These are phyloP conservation scores for Carduelis carduelis DNA, from an alignment of 2,797 vertebrate species.

Conservation along the genomic window DNA sequence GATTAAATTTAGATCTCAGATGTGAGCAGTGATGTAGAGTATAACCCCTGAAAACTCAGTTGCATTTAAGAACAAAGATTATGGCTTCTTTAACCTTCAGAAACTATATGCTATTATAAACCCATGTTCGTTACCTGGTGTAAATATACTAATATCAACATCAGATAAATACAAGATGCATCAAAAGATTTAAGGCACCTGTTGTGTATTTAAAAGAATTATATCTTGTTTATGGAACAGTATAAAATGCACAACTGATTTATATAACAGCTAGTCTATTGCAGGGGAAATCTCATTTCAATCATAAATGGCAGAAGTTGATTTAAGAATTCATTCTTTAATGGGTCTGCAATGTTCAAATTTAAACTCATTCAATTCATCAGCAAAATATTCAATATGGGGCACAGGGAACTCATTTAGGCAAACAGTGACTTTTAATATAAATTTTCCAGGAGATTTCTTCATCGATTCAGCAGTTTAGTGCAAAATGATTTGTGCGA, in stretches of 20 bases:
- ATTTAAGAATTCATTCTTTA: constrained; percentile 98
- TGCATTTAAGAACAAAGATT: constrained; percentile 34
- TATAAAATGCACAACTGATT: constrained; percentile 91
- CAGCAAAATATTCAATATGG: constrained; percentile 96
- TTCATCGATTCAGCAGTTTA: constrained; percentile 94
- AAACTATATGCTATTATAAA: constrained; percentile 44
- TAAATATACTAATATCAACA: constrained; percentile 71
- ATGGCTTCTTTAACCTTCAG: constrained; percentile 67
- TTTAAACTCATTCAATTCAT: constrained; percentile 98
- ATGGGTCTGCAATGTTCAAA: constrained; percentile 93
- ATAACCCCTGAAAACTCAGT: constrained; percentile 47
- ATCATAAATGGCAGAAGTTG: constrained; percentile 95
- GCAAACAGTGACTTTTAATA: constrained; percentile 92
- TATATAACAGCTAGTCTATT: constrained; percentile 82
- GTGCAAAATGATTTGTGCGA: constrained; percentile 99
- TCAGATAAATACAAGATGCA: constrained; percentile 81
- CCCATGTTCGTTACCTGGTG: constrained; percentile 50
- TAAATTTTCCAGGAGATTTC: constrained; percentile 99
- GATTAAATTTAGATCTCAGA: constrained; percentile 31
- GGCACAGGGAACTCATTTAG: constrained; percentile 88
- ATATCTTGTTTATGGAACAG: constrained; percentile 91
- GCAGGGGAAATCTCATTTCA: constrained; percentile 93
- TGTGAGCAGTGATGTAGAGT: constrained; percentile 17
- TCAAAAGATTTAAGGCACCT: constrained; percentile 85
- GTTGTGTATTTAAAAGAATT: constrained; percentile 89